Base-by-base conservation (phyloP, 1,140 invertebrate species). In the Bombus superbus region DNA sequence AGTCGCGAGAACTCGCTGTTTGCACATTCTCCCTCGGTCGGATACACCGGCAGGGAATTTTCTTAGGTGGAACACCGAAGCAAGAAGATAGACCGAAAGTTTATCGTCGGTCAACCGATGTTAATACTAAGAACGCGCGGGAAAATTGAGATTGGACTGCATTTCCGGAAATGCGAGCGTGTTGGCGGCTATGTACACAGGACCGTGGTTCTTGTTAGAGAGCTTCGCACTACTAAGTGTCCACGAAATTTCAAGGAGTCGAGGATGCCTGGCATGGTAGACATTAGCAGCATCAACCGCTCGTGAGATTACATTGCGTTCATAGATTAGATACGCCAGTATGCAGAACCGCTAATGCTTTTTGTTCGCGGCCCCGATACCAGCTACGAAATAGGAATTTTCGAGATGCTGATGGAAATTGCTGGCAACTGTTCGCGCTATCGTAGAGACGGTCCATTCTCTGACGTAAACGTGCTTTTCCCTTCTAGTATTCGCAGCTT, bases 271-370 rank as follows among this genome's bases (percentile, higher is more conserved):
- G 82, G 87, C 28, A 40, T 62, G 62, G 74, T 75, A 40, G 72
- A 64, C 75, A 88, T 89, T 88, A 89, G 87, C 87, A 69, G 86
- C 86, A 81, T 89, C 87, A 89, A 88, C 87, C 78, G 86, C 86
- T 85, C 82, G 87, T 88, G 80, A 62, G 80, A 81, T 81, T 81
- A 64, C 72, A 75, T 66, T 75, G 71, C 72, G 72, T 66, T 75
- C 81, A 66, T 83, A 62, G 81, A 78, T 78, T 83, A 69, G 74
- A 78, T n/a, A 22, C 82, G n/a, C 11, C 64, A 18, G 64, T 57
- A 57, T 69, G 81, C 69, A 35, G 47, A 62, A 73, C 68, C 80
- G 40, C 62, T 83, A 83, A 83, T 83, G 72, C 81, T 83, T 83
- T 83, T 83, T 83, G 72, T 68, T 40, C 38, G 38, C 53, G 5